These are phyloP conservation scores for Pseudococcus viburni DNA, from an alignment of 2,888 invertebrate species.

Conservation along the genomic window DNA sequence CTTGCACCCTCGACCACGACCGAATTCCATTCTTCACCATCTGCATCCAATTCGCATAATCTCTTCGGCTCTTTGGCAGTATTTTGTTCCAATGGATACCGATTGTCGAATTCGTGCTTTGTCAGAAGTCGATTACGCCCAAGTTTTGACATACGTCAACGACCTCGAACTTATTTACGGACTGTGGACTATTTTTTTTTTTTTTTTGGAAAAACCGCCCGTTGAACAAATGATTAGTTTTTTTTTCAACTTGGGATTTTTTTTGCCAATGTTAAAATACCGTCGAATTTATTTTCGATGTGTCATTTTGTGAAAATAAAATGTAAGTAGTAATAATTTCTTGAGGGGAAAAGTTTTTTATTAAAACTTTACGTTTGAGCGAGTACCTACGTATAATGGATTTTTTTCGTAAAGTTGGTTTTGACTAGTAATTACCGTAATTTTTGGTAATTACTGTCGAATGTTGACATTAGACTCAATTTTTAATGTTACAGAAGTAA, in stretches of 20 bases:
- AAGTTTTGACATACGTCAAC: conserved; percentile 14
- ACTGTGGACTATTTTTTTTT: background rate
- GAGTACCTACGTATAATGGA: no score
- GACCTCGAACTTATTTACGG: background rate
- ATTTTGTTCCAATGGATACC: background rate
- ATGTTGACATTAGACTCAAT: no score
- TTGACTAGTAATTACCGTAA: no score
- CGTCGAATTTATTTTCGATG: no score
- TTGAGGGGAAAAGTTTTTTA: no score
- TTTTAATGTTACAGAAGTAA: no score
- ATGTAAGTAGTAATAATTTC: no score
- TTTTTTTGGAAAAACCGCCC: background rate
- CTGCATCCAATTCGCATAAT: background rate
- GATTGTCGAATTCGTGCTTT: background rate
- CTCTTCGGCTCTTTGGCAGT: background rate
- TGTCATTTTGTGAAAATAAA: no score
- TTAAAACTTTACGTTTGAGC: no score
- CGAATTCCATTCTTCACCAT: background rate
- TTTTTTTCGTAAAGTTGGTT: no score
- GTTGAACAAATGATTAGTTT: background rate
- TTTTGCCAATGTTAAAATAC: no score
- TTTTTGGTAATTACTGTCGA: no score
- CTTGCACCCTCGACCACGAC: background rate
- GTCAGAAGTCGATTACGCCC: background rate
- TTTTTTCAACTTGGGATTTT: background rate